phyloP scores from a whole-genome alignment of 2,888 invertebrate genomes.

The Harpalus rufipes region DNA sequence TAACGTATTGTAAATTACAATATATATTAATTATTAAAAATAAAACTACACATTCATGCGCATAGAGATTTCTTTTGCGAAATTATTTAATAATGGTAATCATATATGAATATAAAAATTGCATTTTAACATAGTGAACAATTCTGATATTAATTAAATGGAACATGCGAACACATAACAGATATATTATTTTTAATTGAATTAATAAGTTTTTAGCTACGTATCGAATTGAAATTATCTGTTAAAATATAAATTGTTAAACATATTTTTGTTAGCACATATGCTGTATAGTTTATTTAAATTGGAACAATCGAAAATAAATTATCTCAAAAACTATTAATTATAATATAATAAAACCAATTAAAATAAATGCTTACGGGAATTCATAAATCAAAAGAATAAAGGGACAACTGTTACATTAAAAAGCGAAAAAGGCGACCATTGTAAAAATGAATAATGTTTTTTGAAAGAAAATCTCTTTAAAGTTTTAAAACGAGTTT shows the following conservation, averaged over 20 bases:
- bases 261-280: not conserved
- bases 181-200: not conserved
- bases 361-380: not conserved
- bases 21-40: not conserved
- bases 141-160: not conserved
- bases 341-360: not conserved
- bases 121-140: not conserved
- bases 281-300: not conserved
- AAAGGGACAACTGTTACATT: not conserved
- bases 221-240: not conserved
- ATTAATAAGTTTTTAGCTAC: not conserved
- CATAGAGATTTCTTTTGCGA: not conserved
- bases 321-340: not conserved
- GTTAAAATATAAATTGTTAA: not conserved
- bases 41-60: not conserved
- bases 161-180: not conserved
- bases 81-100: not conserved
- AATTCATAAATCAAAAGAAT: not conserved
- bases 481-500: conserved; percentile 42
- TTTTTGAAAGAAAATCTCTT: conserved; percentile 28
- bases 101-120: not conserved
- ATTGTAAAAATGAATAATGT: conserved; percentile 11
- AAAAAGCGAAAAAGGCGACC: not conserved
- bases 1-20: not conserved
- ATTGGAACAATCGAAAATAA: not conserved